phyloP scores from a whole-genome alignment of 2,888 invertebrate genomes.

The Brachyptera risi region DNA sequence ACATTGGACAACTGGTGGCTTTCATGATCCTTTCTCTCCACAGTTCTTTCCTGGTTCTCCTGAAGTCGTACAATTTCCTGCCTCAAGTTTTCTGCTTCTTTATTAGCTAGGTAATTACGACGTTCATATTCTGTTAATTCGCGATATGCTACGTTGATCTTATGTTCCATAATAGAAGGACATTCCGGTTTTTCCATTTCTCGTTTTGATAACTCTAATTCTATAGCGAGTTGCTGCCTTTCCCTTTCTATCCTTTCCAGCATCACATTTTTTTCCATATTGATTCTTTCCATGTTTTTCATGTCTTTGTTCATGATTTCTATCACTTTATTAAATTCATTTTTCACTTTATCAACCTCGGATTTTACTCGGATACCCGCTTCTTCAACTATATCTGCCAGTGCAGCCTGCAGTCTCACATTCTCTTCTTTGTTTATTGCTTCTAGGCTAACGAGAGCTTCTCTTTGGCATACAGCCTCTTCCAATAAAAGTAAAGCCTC shows the following conservation, averaged over 20 bases:
- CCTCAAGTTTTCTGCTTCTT: slow-evolving; percentile 15
- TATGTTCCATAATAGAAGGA: slow-evolving; percentile 4
- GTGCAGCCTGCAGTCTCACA: slow-evolving; percentile 10
- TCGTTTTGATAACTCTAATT: slow-evolving; percentile 8
- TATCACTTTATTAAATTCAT: slow-evolving; percentile 23
- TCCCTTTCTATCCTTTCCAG: slow-evolving; percentile 17
- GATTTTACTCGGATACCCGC: slow-evolving; percentile 24
- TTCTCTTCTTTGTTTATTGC: slow-evolving; percentile 26
- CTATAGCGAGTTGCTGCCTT: not conserved
- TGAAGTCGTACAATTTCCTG: slow-evolving; percentile 11
- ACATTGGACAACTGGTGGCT: no score
- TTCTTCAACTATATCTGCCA: slow-evolving; percentile 22
- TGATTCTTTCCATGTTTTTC: slow-evolving; percentile 18
- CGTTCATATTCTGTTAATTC: slow-evolving; percentile 13
- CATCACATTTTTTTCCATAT: not conserved
- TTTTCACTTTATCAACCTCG: slow-evolving; percentile 23
- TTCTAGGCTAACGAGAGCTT: not conserved
- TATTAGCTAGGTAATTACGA: slow-evolving; percentile 12
- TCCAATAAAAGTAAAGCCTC: slow-evolving; percentile 25
- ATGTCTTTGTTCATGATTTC: slow-evolving; percentile 22
- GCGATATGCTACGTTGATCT: slow-evolving; percentile 3
- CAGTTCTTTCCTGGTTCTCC: slow-evolving; percentile 21
- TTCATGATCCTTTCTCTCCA: no score
- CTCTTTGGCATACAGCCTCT: slow-evolving; percentile 23
- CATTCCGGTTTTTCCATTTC: slow-evolving; percentile 1